Conservation (phyloP, 2,113 vertebrate genomes). For the Dipodomys spectabilis region DNA sequence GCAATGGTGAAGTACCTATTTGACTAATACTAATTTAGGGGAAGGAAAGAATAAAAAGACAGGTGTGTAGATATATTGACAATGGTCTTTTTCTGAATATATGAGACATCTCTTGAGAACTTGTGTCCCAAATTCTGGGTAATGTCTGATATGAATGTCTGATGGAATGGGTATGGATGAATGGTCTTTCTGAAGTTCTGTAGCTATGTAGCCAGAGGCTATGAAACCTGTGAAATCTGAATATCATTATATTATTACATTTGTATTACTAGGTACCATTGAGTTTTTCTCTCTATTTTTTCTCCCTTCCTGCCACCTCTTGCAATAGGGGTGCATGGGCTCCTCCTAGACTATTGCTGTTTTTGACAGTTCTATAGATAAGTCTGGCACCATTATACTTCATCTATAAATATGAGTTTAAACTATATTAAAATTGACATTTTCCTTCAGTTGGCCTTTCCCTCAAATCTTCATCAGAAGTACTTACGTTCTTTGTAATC, state of each 20-base stretch:
- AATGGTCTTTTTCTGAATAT: neutral
- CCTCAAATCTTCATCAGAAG: neutral
- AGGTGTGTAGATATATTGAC: neutral
- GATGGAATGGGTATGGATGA: rapidly evolving
- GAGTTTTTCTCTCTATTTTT: neutral
- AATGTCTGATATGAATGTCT: neutral
- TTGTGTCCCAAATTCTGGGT: neutral
- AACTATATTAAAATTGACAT: neutral
- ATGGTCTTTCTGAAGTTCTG: neutral
- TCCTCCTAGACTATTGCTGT: neutral
- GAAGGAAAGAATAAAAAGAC: neutral
- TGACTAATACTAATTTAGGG: neutral
- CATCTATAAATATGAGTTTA: neutral
- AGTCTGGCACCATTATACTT: neutral
- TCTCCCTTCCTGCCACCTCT: neutral
- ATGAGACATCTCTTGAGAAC: neutral
- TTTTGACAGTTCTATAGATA: neutral
- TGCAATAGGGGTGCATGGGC: neutral
- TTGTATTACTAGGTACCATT: neutral
- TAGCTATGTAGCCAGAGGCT: rapidly evolving
- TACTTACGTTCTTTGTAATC: neutral
- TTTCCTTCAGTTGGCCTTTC: neutral
- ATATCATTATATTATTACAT: neutral
- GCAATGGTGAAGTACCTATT: neutral
- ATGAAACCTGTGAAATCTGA: neutral